phyloP scores from a whole-genome alignment of 2,113 vertebrate species.

The Poeciliopsis occidentalis region DNA sequence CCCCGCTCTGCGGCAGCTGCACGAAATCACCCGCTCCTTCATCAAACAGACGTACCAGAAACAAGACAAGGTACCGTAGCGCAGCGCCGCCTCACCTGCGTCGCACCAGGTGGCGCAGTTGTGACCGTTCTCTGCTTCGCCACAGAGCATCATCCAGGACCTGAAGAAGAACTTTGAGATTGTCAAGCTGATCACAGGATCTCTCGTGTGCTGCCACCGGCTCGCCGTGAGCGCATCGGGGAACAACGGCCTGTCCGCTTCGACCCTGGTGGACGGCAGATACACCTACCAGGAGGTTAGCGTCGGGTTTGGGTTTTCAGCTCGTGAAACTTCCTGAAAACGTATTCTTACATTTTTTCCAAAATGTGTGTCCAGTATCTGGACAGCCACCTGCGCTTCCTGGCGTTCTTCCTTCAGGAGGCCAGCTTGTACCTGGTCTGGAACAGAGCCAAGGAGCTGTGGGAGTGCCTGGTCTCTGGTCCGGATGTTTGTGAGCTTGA shows the following conservation, averaged over 20 bases:
- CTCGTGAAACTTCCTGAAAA: neutral
- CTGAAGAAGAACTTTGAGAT: constrained; percentile 99
- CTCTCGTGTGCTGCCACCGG: constrained; percentile 93
- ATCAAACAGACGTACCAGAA: constrained; percentile 99
- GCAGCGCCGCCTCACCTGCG: too few relatives aligned
- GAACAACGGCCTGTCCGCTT: constrained; percentile 86
- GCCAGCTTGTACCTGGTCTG: constrained; percentile 97
- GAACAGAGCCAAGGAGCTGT: constrained; percentile 97
- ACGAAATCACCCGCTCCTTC: constrained; percentile 97
- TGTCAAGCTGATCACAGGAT: constrained; percentile 95
- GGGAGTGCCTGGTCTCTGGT: constrained; percentile 97
- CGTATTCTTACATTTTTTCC: neutral
- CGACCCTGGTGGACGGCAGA: constrained; percentile 91
- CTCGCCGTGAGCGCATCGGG: constrained; percentile 88
- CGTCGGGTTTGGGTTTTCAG: neutral
- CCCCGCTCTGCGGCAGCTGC: constrained; percentile 95
- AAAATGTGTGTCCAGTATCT: constrained; percentile 85
- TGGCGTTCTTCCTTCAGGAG: constrained; percentile 99
- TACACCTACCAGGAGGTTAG: constrained; percentile 96
- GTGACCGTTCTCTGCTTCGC: constrained; percentile 4
- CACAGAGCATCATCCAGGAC: constrained; percentile 97
- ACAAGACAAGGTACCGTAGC: constrained; percentile 92
- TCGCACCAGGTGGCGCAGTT: neutral
- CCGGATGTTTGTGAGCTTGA: constrained; percentile 96
- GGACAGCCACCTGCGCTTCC: constrained; percentile 96